Percentiles rank a stretch among this genome's conserved stretches.
Conservation (phyloP, 2,888 invertebrate genomes). For the Drosophila recens region DNA sequence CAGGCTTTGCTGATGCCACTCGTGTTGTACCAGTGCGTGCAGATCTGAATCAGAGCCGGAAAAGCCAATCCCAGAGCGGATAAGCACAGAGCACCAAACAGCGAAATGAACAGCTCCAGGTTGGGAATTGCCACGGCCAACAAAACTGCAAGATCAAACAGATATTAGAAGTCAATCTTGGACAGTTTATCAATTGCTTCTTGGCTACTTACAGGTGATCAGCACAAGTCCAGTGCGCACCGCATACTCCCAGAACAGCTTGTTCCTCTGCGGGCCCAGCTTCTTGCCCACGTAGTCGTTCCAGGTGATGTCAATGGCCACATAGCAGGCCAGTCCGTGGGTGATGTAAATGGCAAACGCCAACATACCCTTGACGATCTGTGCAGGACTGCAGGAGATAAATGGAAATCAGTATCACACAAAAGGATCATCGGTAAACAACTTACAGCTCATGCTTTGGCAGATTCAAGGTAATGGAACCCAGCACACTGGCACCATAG, state of each 20-base stretch:
- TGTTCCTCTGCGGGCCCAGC: conserved; percentile 88
- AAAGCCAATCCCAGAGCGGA: conserved; percentile 95
- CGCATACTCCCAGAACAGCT: conserved; percentile 90
- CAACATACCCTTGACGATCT: conserved; percentile 90
- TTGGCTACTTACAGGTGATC: conserved; percentile 91
- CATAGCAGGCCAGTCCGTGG: conserved; percentile 97
- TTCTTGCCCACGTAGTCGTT: conserved; percentile 89
- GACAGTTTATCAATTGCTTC: neutral
- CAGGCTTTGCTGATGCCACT: conserved; percentile 87
- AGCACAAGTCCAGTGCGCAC: conserved; percentile 92
- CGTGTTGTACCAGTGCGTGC: conserved; percentile 91
- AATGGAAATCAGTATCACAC: neutral
- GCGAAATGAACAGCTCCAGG: conserved; percentile 91
- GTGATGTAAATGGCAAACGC: conserved; percentile 95
- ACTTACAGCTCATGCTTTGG: conserved; percentile 89
- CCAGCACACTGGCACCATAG: conserved; percentile 90
- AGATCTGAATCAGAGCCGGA: conserved; percentile 94
- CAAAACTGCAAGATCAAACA: conserved; percentile 87
- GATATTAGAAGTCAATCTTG: neutral
- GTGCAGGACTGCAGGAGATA: conserved; percentile 87
- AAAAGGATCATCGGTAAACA: fast-evolving
- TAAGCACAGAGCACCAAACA: conserved; percentile 95
- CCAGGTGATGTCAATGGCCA: conserved; percentile 97
- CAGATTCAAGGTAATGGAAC: conserved; percentile 95
- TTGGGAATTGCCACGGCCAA: conserved; percentile 94